A percentile compares a stretch with the other conserved stretches of the same genome.
These are phyloP conservation scores for Anguilla anguilla DNA, from an alignment of 2,797 vertebrate genomes.

Conservation along the genomic window DNA sequence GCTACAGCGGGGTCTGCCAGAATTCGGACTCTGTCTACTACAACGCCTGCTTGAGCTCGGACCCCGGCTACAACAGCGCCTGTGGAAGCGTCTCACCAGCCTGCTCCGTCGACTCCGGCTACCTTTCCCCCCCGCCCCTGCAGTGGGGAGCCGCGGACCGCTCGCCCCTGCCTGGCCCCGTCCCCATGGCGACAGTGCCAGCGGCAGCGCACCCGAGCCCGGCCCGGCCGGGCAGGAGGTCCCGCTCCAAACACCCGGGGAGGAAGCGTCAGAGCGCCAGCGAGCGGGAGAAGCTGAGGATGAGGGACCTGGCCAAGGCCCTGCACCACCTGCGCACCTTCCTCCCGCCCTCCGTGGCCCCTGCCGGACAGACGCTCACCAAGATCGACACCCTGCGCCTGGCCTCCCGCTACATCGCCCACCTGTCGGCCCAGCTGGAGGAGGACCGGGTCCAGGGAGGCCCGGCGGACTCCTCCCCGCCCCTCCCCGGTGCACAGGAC, in stretches of 20 bases:
- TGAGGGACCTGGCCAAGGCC: slow-evolving; percentile 77
- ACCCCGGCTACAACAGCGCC: slow-evolving; percentile 72
- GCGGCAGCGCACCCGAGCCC: slow-evolving; percentile 5
- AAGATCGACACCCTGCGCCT: slow-evolving; percentile 82
- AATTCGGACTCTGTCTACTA: slow-evolving; percentile 50
- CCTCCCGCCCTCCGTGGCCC: slow-evolving; percentile 75
- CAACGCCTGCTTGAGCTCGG: slow-evolving; percentile 55
- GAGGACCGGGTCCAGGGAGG: slow-evolving; percentile 61
- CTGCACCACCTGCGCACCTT: slow-evolving; percentile 73
- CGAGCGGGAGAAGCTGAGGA: slow-evolving; percentile 79
- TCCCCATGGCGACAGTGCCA: background rate
- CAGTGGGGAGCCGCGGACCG: slow-evolving; percentile 42
- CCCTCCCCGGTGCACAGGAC: slow-evolving; percentile 32
- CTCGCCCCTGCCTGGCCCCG: slow-evolving; percentile 39
- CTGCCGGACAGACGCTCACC: slow-evolving; percentile 76
- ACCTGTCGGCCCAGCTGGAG: slow-evolving; percentile 76
- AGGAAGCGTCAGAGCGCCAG: slow-evolving; percentile 72
- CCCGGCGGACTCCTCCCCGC: slow-evolving; percentile 9
- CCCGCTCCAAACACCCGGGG: slow-evolving; percentile 62
- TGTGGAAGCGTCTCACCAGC: slow-evolving; percentile 63
- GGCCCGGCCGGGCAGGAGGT: slow-evolving; percentile 38
- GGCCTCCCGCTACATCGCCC: slow-evolving; percentile 74
- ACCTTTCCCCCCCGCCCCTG: slow-evolving; percentile 62
- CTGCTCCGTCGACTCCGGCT: slow-evolving; percentile 57
- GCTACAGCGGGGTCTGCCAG: slow-evolving; percentile 63